Evolutionary conservation across 1,140 invertebrate species (phyloP), one percentile per base, ranked within the genome.

Genomic region (Arctopsyche grandis): DNA sequence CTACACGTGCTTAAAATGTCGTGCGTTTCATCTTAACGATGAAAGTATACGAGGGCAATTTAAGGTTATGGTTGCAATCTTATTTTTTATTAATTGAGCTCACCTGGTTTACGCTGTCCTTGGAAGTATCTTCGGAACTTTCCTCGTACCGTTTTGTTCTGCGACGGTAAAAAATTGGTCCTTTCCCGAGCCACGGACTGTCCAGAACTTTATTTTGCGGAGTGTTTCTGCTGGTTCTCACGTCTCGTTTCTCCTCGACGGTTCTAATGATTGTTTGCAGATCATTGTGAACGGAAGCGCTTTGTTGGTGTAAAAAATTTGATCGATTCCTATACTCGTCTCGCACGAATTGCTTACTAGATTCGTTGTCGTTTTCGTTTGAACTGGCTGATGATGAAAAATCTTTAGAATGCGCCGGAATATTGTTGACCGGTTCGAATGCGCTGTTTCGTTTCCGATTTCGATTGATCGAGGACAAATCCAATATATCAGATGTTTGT

Each of bases 191-290:
- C 81, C 81, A 82, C 21, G 81, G 81, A 80, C 81, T 80, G 7
- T 75, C 79, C 70, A 82, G 46, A 24, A 80, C 81, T 80, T 78
- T 80, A 29, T 82, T 82, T 16, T 76, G 38, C 19, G 79, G 78
- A 70, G 75, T 70, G 7, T 21, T 63, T 58, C 56, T 81, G 16
- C 14, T 9, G 9, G 19, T 63, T 76, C 52, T 75, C 9, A 44
- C n/a, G 16, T 66, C 56, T 14, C 19, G n/a, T 52, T 12, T 69
- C 24, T 80, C 69, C 16, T 75, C 60, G 66, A 56, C 26, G 5
- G 69, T 46, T 71, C 9, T 38, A 4, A 7, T 7, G 29, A 7
- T 38, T 7, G 29, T 38, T 38, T 38, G 29, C 12, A 26, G 24
- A 5, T 21, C 22, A 5, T 3, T 14, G 16, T 60, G 56, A 60